Evolutionary conservation across 2,797 vertebrate genomes (phyloP).

Genomic region (Moxostoma hubbsi): DNA sequence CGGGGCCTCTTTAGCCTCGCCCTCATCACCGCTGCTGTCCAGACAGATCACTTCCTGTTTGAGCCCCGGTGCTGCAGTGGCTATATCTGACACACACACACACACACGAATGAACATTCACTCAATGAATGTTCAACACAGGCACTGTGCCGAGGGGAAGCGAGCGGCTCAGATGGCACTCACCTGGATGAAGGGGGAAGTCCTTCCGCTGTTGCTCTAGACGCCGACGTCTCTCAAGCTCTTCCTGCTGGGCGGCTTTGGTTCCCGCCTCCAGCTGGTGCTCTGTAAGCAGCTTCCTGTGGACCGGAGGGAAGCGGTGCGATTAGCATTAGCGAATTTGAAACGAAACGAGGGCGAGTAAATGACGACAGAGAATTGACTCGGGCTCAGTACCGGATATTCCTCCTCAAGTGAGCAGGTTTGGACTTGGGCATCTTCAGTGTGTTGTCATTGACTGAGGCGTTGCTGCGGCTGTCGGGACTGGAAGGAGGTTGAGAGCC

Average conservation of each 20-base stretch:
- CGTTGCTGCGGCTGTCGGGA: slow-evolving; percentile 78
- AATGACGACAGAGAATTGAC: no score
- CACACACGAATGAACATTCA: no score
- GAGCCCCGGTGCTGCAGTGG: slow-evolving; percentile 74
- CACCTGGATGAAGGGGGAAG: slow-evolving; percentile 75
- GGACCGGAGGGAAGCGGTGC: slow-evolving; percentile 33
- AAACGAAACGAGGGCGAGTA: no score
- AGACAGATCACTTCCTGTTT: slow-evolving; percentile 95
- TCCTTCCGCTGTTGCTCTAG: slow-evolving; percentile 97
- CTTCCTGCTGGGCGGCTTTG: slow-evolving; percentile 97
- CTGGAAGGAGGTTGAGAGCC: slow-evolving; percentile 67
- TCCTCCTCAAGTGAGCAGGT: slow-evolving; percentile 94
- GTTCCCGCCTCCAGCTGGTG: slow-evolving; percentile 97
- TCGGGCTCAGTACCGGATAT: slow-evolving; percentile 85
- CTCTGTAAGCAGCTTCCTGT: slow-evolving; percentile 93
- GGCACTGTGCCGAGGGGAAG: background rate
- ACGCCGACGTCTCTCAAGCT: slow-evolving; percentile 92
- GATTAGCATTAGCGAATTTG: background rate
- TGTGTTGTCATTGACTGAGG: slow-evolving; percentile 78
- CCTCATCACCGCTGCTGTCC: slow-evolving; percentile 89
- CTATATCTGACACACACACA: slow-evolving; percentile 72
- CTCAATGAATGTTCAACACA: background rate
- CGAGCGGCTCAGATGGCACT: background rate
- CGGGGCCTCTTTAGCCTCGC: slow-evolving; percentile 76
- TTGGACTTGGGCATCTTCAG: slow-evolving; percentile 86